These are phyloP conservation scores for Gnathonemus longibarbis DNA, from an alignment of 2,113 vertebrate genomes.

Conservation along the genomic window DNA sequence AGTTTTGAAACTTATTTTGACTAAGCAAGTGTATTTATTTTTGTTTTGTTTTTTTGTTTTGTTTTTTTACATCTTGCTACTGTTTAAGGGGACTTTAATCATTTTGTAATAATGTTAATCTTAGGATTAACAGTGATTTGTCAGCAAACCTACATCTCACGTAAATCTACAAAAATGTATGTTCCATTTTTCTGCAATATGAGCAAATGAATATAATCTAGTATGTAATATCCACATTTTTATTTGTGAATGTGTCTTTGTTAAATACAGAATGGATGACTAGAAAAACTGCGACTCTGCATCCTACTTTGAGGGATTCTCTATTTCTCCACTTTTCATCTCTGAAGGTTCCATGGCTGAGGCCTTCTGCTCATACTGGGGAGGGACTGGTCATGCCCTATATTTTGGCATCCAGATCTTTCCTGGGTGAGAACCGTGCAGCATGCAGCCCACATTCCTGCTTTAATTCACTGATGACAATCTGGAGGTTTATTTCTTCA, in stretches of 20 bases:
- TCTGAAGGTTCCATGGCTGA: not conserved
- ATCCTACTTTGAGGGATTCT: not conserved
- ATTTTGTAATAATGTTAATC: slow-evolving; percentile 32
- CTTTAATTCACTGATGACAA: not conserved
- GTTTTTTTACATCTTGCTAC: slow-evolving; percentile 20
- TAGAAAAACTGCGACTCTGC: not conserved
- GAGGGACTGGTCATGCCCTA: not conserved
- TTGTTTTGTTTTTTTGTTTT: not conserved
- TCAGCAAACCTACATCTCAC: slow-evolving; percentile 19
- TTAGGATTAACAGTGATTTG: slow-evolving; percentile 22
- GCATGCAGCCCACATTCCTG: not conserved
- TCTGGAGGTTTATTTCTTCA: not conserved
- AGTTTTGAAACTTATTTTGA: slow-evolving; percentile 18
- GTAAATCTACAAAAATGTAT: slow-evolving; percentile 7
- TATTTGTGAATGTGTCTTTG: slow-evolving; percentile 1
- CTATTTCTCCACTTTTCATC: not conserved
- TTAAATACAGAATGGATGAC: not conserved
- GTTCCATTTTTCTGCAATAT: not conserved
- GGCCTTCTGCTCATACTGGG: not conserved
- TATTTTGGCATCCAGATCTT: not conserved
- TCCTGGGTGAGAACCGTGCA: not conserved
- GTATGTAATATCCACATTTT: slow-evolving; percentile 22
- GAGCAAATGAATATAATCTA: slow-evolving; percentile 16
- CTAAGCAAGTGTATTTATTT: slow-evolving; percentile 20
- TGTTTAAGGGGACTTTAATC: slow-evolving; percentile 22